Percentiles rank a stretch among this genome's conserved stretches.
phyloP scores from a whole-genome alignment of 2,888 invertebrate genomes.

The Hyles lineata region DNA sequence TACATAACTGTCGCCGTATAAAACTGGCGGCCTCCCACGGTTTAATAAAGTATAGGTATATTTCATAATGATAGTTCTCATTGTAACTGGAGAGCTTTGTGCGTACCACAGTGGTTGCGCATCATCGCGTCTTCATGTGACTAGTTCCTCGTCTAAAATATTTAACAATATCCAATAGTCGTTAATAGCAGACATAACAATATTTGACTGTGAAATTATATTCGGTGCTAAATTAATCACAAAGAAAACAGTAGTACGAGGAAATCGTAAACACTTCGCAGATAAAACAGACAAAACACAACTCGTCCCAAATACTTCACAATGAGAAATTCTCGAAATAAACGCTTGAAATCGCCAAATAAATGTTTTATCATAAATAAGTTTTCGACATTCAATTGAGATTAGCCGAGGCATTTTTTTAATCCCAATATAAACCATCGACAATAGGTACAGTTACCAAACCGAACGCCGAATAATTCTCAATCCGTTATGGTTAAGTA shows the following conservation, averaged over 20 bases:
- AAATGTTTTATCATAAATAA: not conserved
- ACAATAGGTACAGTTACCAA: slow-evolving; percentile 27
- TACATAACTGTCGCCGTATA: slow-evolving; percentile 24
- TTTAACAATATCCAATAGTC: not conserved
- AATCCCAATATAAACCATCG: slow-evolving; percentile 1
- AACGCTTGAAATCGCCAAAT: slow-evolving; percentile 1
- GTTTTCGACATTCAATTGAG: not conserved
- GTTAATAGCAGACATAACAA: not conserved
- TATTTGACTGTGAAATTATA: not conserved
- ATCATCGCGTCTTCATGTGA: slow-evolving; percentile 33
- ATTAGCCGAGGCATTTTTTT: not conserved
- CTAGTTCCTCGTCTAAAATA: not conserved
- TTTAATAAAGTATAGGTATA: slow-evolving; percentile 48
- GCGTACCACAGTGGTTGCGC: slow-evolving; percentile 50
- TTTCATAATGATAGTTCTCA: slow-evolving; percentile 59
- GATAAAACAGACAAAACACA: not conserved
- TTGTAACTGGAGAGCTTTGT: slow-evolving; percentile 56
- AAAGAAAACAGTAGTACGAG: not conserved
- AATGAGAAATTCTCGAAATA: not conserved
- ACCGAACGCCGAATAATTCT: slow-evolving; percentile 33
- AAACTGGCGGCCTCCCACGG: slow-evolving; percentile 44
- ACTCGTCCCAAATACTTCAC: not conserved
- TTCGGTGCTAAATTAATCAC: not conserved
- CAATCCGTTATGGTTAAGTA: slow-evolving; percentile 36
- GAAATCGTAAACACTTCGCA: not conserved